Percentiles rank a stretch among this genome's conserved stretches.
Evolutionary conservation across 2,113 vertebrate genomes (phyloP).

Genomic region (Cyphomyrus plagiostoma): DNA sequence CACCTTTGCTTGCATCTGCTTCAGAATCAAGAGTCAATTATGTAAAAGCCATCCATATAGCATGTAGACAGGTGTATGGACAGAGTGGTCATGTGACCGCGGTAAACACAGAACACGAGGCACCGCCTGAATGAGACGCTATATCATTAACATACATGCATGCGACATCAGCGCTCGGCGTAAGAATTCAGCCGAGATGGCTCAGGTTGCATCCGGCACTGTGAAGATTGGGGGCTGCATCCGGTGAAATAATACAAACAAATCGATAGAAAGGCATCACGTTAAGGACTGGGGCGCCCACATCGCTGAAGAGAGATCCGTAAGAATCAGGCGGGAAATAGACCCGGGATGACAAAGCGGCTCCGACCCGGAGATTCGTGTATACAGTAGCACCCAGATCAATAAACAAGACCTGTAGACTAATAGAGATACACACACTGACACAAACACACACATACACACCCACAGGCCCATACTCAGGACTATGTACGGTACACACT

Average conservation of each 20-base stretch:
- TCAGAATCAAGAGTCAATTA: background rate
- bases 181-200: background rate
- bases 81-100: background rate
- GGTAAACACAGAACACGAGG: background rate
- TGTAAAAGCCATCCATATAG: background rate
- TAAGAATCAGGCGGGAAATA: background rate
- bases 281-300: background rate
- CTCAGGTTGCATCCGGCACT: background rate
- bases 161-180: background rate
- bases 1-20: background rate
- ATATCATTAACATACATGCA: background rate
- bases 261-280: background rate
- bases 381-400: background rate
- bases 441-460: slow-evolving; percentile 24
- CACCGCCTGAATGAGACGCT: background rate
- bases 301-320: background rate
- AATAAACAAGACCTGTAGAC: slow-evolving; percentile 2
- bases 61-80: background rate
- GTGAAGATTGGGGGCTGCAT: background rate
- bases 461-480: slow-evolving; percentile 21
- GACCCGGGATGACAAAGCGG: slow-evolving; percentile 1
- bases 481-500: slow-evolving; percentile 29
- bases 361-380: background rate
- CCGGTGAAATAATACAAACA: background rate
- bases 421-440: background rate